Percentiles rank a stretch among this genome's conserved stretches.
Conservation (phyloP, 2,888 invertebrate genomes). For the Nebria salina region DNA sequence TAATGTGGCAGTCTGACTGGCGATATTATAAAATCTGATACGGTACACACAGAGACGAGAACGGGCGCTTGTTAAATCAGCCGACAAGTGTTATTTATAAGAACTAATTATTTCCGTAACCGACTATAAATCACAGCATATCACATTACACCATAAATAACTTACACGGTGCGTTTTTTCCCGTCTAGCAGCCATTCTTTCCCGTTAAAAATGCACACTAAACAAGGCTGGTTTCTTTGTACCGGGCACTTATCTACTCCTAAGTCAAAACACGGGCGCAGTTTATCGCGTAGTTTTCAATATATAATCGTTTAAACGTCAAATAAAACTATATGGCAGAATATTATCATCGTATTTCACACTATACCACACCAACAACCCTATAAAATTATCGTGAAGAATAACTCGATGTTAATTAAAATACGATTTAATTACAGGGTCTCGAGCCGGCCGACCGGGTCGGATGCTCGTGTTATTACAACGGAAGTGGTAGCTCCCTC, state of each 20-base stretch:
- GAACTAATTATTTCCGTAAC: conserved; percentile 20
- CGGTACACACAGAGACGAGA: not conserved
- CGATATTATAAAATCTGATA: conserved; percentile 20
- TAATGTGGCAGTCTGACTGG: not conserved
- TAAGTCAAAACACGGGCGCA: not conserved
- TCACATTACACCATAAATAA: conserved; percentile 21
- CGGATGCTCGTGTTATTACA: not conserved
- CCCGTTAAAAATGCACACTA: not conserved
- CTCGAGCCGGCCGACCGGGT: conserved; percentile 8
- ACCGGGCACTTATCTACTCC: not conserved
- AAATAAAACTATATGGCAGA: not conserved
- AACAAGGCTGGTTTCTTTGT: not conserved
- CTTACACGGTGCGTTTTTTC: conserved; percentile 5
- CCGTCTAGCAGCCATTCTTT: not conserved
- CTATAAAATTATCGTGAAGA: conserved; percentile 38
- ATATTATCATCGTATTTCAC: not conserved
- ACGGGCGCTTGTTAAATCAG: conserved; percentile 17
- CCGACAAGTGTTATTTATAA: conserved; percentile 22
- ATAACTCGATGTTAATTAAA: conserved; percentile 42
- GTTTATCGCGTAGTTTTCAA: not conserved
- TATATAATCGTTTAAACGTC: not conserved
- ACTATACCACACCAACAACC: conserved; percentile 6
- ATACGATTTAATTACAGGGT: conserved; percentile 39
- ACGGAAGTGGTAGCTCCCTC: not conserved
- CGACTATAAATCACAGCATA: conserved; percentile 18